Conservation (phyloP, 2,113 vertebrate species). For the Colossoma macropomum region DNA sequence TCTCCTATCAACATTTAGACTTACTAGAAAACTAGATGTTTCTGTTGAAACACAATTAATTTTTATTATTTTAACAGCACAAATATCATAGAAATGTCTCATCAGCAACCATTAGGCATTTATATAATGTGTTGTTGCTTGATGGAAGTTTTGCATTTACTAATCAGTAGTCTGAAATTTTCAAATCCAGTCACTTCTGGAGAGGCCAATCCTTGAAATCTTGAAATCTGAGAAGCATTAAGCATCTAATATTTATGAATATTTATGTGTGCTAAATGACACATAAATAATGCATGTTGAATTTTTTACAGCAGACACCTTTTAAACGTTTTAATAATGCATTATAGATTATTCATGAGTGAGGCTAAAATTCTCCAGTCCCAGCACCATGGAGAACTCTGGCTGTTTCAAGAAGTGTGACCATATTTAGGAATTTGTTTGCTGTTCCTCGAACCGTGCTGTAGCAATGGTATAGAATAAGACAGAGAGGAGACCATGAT, state of each 20-base stretch:
- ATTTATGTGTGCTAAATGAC: slow-evolving; percentile 49
- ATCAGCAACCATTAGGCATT: background rate
- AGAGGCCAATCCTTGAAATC: background rate
- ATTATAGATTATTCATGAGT: slow-evolving; percentile 44
- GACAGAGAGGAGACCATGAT: too few relatives aligned
- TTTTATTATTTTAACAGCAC: background rate
- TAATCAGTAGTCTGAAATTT: slow-evolving; percentile 6
- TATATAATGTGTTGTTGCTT: slow-evolving; percentile 4
- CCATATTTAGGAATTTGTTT: slow-evolving; percentile 6
- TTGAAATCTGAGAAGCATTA: slow-evolving; percentile 20
- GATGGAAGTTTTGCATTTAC: background rate
- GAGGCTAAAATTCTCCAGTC: slow-evolving; percentile 3
- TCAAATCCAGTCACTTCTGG: slow-evolving; percentile 21
- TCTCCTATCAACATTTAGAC: background rate
- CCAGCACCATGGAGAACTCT: background rate
- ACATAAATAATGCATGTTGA: slow-evolving; percentile 46
- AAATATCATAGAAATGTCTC: too few relatives aligned
- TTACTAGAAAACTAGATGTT: background rate
- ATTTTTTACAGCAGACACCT: slow-evolving; percentile 35
- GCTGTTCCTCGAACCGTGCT: background rate
- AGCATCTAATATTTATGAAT: slow-evolving; percentile 42
- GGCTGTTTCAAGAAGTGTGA: background rate
- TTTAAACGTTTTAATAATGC: slow-evolving; percentile 44
- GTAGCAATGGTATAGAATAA: too few relatives aligned
- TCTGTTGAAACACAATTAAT: background rate